Evolutionary conservation across 1,140 invertebrate species (phyloP).

Genomic region (Aphaenogaster ashmeadi): DNA sequence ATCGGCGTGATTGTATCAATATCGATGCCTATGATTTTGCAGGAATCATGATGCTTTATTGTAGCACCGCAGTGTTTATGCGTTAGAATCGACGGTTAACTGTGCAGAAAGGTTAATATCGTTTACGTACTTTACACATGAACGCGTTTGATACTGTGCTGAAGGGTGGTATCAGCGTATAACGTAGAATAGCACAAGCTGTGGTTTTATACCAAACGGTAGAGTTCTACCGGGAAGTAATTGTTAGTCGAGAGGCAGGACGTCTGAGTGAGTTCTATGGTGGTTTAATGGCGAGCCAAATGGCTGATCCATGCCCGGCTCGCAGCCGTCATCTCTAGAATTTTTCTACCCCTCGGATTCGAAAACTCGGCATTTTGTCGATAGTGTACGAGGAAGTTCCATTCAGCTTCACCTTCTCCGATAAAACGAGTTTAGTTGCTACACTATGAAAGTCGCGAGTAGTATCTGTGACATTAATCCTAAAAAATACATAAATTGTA

Average conservation of each 20-base stretch:
- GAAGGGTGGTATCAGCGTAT: not conserved
- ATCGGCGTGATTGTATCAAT: not conserved
- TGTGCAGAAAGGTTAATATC: conserved; percentile 14
- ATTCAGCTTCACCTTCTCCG: not conserved
- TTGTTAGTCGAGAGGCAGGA: not conserved
- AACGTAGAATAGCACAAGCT: not conserved
- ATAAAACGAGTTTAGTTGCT: not conserved
- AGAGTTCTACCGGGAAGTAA: not conserved
- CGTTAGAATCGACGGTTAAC: not conserved
- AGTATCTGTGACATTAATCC: not conserved
- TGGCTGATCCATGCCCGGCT: not conserved
- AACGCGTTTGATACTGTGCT: not conserved
- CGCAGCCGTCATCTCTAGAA: not conserved
- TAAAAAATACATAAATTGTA: not conserved
- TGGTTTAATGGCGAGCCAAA: conserved; percentile 7
- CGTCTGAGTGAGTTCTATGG: not conserved
- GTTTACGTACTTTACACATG: not conserved
- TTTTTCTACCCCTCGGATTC: conserved; percentile 23
- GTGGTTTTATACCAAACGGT: not conserved
- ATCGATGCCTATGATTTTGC: conserved; percentile 13
- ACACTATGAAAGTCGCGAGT: not conserved
- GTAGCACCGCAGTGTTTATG: not conserved
- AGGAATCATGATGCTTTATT: not conserved
- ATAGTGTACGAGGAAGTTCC: not conserved
- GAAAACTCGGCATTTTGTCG: not conserved